Base-by-base conservation (phyloP, 2,888 invertebrate genomes). In the Chrysopilus asiliformis region DNA sequence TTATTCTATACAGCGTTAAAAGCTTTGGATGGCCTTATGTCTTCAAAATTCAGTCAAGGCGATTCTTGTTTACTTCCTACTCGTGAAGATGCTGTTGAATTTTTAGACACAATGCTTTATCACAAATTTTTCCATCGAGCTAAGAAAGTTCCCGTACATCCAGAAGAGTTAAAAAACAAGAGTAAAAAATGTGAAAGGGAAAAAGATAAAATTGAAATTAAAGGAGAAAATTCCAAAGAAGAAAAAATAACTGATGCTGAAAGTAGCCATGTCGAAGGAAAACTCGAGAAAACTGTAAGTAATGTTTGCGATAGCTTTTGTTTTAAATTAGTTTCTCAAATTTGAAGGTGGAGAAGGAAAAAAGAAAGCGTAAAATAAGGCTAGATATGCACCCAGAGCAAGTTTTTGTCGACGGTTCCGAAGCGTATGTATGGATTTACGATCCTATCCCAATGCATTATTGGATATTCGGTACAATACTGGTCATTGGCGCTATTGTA, bases 331-430 rank as follows among this genome's bases (percentile, higher is more conserved):
- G 10, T 22, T 22, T 22, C 7, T n/a, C n/a, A n/a, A n/a, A n/a
- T n/a, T n/a, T n/a, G n/a, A n/a, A n/a, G n/a, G n/a, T n/a, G 22
- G 56, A 72, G 58, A 68, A 76, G 49, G 72, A 73, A 49, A 76
- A 77, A 53, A 79, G 82, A 52, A 86, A 87, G 60, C 79, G 83
- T 49, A 93, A 91, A 68, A 82, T 97, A 36, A 81, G 93, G 28
- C 68, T 98, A n/a, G 91, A 94, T 59, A 94, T 95, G 89, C 95
- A 95, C 62, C 75, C 87, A 53, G 85, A 91, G 43, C 98, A 98
- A 64, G 64, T 81, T 47, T 97, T 97, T 65, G 75, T 87, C 3
- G 97, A 98, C 65, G 84, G 85, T 13, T 72, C 81, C 24, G 95
- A 97, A 62, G 94, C 94, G 1, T 97, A 87, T 64, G 94, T 95